Evolutionary conservation across 2,113 vertebrate genomes (phyloP), one percentile per base, ranked within the genome.

Genomic region (Sprattus sprattus): DNA sequence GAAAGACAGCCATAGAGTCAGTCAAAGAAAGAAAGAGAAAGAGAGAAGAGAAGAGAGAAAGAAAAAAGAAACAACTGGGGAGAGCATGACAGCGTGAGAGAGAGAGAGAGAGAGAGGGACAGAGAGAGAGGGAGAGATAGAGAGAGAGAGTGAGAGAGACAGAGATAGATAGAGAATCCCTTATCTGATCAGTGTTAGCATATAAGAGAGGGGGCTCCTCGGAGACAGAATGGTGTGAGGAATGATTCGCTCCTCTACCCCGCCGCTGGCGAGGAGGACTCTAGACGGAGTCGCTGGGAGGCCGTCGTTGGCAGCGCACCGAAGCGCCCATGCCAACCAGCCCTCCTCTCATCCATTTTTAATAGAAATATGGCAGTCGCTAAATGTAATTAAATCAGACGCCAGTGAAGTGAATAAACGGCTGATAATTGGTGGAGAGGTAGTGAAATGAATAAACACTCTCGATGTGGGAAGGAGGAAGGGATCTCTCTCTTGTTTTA

Each of bases 341-440:
- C 87, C 91, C 88, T 82, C 85, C 84, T 64, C 82, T 90, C 89
- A 91, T 89, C 87, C 90, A 91, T 91, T 92, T 89, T 90, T 92
- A 92, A 91, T 93, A 88, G 89, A 89, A 91, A 89, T 46, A 86
- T 90, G 91, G 91, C 92, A 85, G 90, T 88, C 85, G 86, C 85
- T 89, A 89, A 47, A 90, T 88, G 86, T 90, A 89, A 93, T 91
- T 91, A 91, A 93, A 93, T 92, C 87, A 91, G 88, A 85, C 25
- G 45, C 87, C 85, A 81, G 85, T 91, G 88, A 93, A 92, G 86
- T 89, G 87, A 82, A 93, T 92, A 88, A 88, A 88, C 28, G 44
- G 45, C 85, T 45, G 80, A 89, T 86, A 93, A 90, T 86, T 87
- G 83, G 83, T 83, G 86, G 87, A 6, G 64, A 22, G 89, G 28